Evolutionary conservation across 2,888 invertebrate species (phyloP), one percentile per base, ranked within the genome.

Genomic region (Salpingus planirostris): DNA sequence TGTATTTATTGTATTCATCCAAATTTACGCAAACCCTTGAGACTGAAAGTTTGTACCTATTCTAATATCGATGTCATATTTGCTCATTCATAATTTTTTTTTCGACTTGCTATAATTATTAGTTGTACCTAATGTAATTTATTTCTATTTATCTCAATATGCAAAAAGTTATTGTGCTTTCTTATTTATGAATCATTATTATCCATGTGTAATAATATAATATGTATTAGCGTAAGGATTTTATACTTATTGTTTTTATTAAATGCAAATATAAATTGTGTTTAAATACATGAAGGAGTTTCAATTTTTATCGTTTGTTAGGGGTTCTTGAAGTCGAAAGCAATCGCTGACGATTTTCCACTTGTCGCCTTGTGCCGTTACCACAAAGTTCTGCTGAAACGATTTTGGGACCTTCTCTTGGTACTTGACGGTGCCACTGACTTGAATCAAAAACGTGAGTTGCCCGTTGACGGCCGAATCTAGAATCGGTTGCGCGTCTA

Each of bases 311-410:
- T 39, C 33, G 25, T 33, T 50, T 36, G 18, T 29, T 13, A 61
- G 46, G n/a, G 62, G 59, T 47, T 65, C 86, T 68, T 88, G 85
- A 47, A 86, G 69, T 54, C 92, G 71, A 52, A 89, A 90, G 50
- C 82, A 83, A 58, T 93, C 92, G 24, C 84, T 86, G 7, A 87
- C 88, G 46, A 95, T 86, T 66, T 92, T 92, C 92, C 92, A 93
- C 57, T 90, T 90, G 45, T 88, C 87, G 10, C 80, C 86, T 41
- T 85, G 78, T 3, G 88, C 87, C 0, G 90, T 89, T 30, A 93
- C 78, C 13, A 91, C 69, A 57, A 93, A 92, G 21, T 80, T 85
- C 63, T 93, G 89, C 54, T 82, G 81, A 52, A 89, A 90, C 1
- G 78, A 73, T 51, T 80, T 80, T 11, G 71, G 55, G 1, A 64